Evolutionary conservation across 1,140 invertebrate species (phyloP), one percentile per base, ranked within the genome.

Genomic region (Philaenus spumarius): DNA sequence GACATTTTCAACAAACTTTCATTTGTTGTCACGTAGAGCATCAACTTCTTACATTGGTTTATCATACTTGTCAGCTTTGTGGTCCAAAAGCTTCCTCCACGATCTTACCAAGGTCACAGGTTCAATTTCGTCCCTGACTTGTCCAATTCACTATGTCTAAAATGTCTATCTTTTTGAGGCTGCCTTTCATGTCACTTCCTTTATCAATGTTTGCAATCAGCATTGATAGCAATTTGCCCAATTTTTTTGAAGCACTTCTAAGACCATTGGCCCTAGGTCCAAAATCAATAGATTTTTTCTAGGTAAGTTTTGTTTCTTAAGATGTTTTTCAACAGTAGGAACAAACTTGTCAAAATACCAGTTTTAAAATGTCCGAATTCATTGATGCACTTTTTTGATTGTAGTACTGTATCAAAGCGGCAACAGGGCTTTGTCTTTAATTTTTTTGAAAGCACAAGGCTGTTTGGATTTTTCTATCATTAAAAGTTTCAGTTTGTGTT

Each of bases 271-370:
- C 30, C 62, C 35, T 55, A 61, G 72, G 57, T 75, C 68, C 30
- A 74, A 58, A 62, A 74, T 48, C 7, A 75, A 62, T 34, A 75
- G 20, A 12, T 68, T 69, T 68, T 73, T 71, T 59, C 61, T 60
- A 46, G 59, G 61, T 22, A 71, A 61, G 61, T 68, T 60, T 48
- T 69, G 67, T 51, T 57, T 35, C 3, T n/a, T n/a, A 9, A 37
- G 17, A 40, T 39, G 6, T 40, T 54, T 40, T 22, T 54, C 51
- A 26, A 54, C 17, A 11, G 34, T 9, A 39, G 51, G 51, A 7
- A 54, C 34, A 54, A 54, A 54, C 22, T 54, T 35, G 20, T 40
- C 22, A 40, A 7, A 2, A 40, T 39, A 54, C 51, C 51, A 54
- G 9, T n/a, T 54, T 22, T n/a, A n/a, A n/a, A n/a, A n/a, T n/a